phyloP scores from a whole-genome alignment of 2,888 invertebrate genomes.

The Lithophane socia region DNA sequence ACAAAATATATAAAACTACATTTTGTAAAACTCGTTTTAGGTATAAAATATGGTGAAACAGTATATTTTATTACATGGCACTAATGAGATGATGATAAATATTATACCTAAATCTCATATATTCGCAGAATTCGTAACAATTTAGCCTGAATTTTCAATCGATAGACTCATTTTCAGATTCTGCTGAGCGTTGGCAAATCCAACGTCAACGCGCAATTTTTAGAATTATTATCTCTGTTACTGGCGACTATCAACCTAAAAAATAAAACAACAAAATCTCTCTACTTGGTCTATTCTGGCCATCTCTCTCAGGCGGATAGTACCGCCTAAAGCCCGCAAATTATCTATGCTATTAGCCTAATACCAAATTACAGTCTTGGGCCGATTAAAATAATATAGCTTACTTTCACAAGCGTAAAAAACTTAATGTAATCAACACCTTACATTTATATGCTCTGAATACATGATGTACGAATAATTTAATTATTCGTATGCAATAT shows the following conservation, averaged over 20 bases:
- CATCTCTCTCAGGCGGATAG: neutral
- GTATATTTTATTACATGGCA: neutral
- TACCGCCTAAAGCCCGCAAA: slow-evolving; percentile 1
- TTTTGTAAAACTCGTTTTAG: neutral
- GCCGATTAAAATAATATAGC: neutral
- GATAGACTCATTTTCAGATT: too few species aligned
- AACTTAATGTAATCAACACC: slow-evolving; percentile 35
- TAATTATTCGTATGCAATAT: slow-evolving; percentile 42
- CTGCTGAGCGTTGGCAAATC: too few species aligned
- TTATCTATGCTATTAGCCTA: neutral
- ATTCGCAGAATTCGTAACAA: too few species aligned
- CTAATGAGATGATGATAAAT: neutral
- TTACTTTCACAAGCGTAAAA: slow-evolving; percentile 42
- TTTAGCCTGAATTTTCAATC: too few species aligned
- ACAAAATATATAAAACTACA: slow-evolving; percentile 18
- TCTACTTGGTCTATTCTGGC: too few species aligned
- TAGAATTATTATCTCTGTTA: too few species aligned
- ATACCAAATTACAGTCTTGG: neutral
- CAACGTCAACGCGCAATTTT: too few species aligned
- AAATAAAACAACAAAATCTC: neutral
- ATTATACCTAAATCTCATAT: neutral
- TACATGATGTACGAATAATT: slow-evolving; percentile 32
- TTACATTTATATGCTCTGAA: slow-evolving; percentile 55
- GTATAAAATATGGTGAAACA: slow-evolving; percentile 10
- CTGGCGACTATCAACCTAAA: neutral